Base-by-base conservation (phyloP, 2,113 vertebrate genomes). In the Halichoeres trimaculatus region DNA sequence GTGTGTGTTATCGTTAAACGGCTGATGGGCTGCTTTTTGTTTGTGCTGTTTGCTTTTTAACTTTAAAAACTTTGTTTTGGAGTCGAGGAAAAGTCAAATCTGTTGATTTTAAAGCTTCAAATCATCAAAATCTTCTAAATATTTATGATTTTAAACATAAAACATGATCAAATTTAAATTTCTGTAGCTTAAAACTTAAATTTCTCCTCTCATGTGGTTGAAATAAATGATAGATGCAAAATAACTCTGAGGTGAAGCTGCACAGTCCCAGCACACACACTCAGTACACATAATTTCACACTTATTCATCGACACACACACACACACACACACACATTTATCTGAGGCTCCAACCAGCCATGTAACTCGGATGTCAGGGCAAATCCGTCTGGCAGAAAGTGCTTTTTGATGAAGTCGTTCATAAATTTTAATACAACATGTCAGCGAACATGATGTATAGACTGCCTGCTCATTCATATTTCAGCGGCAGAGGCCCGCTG, bases 321-420 rank as follows among this genome's bases (percentile, higher is more conserved):
- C 87, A 76, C 96, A 63, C 58, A 62, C 68, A 52, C 48, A 48
- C 74, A 43, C 87, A 76, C 96, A 96, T 96, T 96, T 94, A 96
- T 96, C 95, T 93, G 87, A 94, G 93, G 93, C 95, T 94, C 93
- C 94, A 96, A 96, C 95, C 95, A 96, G 95, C 95, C 95, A 93
- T 97, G 95, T 94, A 95, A 95, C 94, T 92, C 94, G 91, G 92
- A 92, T 95, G 95, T 97, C 95, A 94, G 95, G 93, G 95, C 96
- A 94, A 95, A 97, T 97, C 95, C 95, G 94, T 96, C 95, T 94
- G 92, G 94, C 91, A 95, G 92, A 96, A 97, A 97, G 96, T 97
- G 96, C 94, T 97, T 96, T 98, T 97, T 96, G 95, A 97, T 98
- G 95, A 98, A 97, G 95, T 95, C 93, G 93, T 96, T 97, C 95